Percentiles rank a stretch among this genome's conserved stretches.
phyloP scores from a whole-genome alignment of 1,140 invertebrate genomes.

The Arctopsyche grandis region DNA sequence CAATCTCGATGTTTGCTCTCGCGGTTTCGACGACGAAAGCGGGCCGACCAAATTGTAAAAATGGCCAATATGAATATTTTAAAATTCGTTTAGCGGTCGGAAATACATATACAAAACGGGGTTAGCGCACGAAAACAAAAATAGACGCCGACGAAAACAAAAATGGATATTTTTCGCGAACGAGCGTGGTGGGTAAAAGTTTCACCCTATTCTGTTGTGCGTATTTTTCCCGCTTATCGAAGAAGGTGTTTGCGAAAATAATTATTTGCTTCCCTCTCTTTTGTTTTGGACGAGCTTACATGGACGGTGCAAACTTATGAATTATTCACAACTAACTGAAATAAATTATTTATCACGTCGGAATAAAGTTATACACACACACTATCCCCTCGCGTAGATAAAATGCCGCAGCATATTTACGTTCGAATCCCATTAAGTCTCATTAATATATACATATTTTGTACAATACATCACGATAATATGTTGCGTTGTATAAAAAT shows the following conservation, averaged over 20 bases:
- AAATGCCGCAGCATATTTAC: neutral
- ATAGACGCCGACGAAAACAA: too few species aligned
- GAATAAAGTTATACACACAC: neutral
- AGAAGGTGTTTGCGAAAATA: conserved; percentile 4
- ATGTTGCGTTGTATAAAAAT: too few species aligned
- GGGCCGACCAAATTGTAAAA: neutral
- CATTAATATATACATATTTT: too few species aligned
- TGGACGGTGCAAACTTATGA: conserved; percentile 6
- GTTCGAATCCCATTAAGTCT: neutral
- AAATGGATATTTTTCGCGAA: too few species aligned
- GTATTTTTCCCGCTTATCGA: neutral
- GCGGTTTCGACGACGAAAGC: neutral
- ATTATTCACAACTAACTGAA: conserved; percentile 14
- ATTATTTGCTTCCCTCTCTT: neutral
- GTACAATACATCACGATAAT: too few species aligned
- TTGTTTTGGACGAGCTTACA: neutral
- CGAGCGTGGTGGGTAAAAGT: too few species aligned
- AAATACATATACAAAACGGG: too few species aligned
- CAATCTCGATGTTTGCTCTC: conserved; percentile 1
- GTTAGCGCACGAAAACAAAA: too few species aligned
- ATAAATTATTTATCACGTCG: conserved; percentile 18
- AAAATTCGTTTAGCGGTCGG: too few species aligned
- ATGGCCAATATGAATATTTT: neutral
- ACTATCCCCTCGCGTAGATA: neutral
- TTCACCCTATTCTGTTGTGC: too few species aligned